Conservation (phyloP, 2,797 vertebrate genomes). For the Balearica regulorum region DNA sequence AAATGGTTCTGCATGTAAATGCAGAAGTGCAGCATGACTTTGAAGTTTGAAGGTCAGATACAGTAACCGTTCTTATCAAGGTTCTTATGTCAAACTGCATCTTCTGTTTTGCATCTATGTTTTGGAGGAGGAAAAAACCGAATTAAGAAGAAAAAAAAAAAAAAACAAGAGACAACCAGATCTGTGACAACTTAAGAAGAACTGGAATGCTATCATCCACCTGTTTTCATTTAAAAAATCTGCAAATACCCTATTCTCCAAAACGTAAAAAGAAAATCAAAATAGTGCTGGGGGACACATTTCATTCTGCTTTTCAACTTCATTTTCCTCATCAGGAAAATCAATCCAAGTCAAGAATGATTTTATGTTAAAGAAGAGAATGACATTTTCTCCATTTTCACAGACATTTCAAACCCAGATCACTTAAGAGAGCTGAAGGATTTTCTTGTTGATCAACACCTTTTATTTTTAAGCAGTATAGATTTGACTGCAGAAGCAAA, state of each 20-base stretch:
- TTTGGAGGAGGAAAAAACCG: neutral
- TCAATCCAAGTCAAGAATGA: neutral
- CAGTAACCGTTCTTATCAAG: constrained; percentile 1
- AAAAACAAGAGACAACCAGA: neutral
- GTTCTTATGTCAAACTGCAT: neutral
- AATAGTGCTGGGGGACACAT: neutral
- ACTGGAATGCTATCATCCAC: neutral
- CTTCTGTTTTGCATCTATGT: neutral
- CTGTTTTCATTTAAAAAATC: neutral
- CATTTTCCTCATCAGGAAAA: neutral
- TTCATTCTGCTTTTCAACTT: neutral
- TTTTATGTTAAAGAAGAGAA: neutral
- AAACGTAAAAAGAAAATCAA: neutral
- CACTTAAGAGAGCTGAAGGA: neutral
- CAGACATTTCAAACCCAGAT: neutral
- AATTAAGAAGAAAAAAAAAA: neutral
- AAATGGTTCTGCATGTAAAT: constrained; percentile 22
- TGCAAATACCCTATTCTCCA: neutral
- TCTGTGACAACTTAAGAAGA: neutral
- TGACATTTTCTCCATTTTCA: neutral
- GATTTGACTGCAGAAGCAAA: neutral
- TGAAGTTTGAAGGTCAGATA: constrained; percentile 67
- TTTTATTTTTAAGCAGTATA: neutral
- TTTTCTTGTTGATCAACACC: neutral
- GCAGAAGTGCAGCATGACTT: constrained; percentile 27